phyloP scores from a whole-genome alignment of 2,113 vertebrate species.

The Gymnobelideus leadbeateri region DNA sequence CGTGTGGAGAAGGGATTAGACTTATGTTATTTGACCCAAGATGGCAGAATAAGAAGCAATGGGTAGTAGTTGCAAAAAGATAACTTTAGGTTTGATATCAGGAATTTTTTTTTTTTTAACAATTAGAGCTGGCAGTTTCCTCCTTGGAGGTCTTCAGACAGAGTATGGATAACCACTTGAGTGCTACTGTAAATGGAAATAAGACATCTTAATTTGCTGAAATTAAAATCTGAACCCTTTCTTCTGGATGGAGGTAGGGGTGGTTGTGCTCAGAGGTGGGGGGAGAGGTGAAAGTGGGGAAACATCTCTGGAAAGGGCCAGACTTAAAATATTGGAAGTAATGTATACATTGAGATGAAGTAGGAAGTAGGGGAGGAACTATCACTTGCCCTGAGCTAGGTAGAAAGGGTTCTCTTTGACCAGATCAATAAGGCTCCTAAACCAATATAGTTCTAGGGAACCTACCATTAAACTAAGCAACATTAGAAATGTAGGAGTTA shows the following conservation, averaged over 20 bases:
- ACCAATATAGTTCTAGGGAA: conserved; percentile 50
- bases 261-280: not conserved
- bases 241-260: not conserved
- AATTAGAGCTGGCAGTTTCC: not conserved
- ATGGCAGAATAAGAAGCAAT: too few species aligned
- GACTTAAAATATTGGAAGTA: conserved; percentile 53
- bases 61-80: not conserved
- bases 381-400: conserved; percentile 66
- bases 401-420: conserved; percentile 68
- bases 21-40: too few species aligned
- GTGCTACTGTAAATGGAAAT: conserved; percentile 42
- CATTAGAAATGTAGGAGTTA: conserved; percentile 33
- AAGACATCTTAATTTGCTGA: conserved; percentile 30
- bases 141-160: conserved; percentile 13
- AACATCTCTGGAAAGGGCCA: conserved; percentile 9
- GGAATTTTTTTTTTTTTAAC: too few species aligned
- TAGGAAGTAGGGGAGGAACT: conserved; percentile 46
- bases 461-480: conserved; percentile 41
- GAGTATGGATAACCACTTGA: conserved; percentile 51
- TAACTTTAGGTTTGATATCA: not conserved
- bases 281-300: not conserved
- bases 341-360: conserved; percentile 67
- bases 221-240: conserved; percentile 16
- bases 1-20: too few species aligned
- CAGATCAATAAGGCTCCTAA: conserved; percentile 51